Evolutionary conservation across 1,140 invertebrate genomes (phyloP), one percentile per base, ranked within the genome.

Genomic region (Eriosoma lanigerum): DNA sequence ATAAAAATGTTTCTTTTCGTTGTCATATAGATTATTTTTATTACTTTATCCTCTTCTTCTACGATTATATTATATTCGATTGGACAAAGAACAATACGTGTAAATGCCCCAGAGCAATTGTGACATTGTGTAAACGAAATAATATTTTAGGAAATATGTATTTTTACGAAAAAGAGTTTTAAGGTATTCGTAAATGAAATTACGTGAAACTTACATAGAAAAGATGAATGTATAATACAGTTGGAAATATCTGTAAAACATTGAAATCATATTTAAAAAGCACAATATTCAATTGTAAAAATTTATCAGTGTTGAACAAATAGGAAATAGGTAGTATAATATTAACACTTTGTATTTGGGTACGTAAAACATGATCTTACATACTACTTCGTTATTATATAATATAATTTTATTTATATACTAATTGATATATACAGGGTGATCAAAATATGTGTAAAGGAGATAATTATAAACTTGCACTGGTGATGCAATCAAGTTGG

Each of bases 61-160:
- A 24, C 19, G 66, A 8, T 70, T 13, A 50, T 70, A n/a, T 66
- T 26, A 26, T 60, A 70, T 50, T 50, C 24, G 66, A 50, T 19
- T 15, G 32, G 13, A 68, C 17, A 29, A 26, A 68, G 38, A 46
- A 48, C 32, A 48, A 48, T 64, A 64, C n/a, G 62, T 19, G 19
- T 38, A 4, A 68, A 48, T 21, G 38, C 64, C 21, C 64, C 38
- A 9, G 44, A 21, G 13, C 44, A 46, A 46, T 68, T 21, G 64
- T 26, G 13, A n/a, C 21, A 46, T 68, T 21, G 64, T 26, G 38
- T 26, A 46, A 68, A 48, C 21, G 8, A 48, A 68, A 68, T 48
- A 68, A 46, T 46, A 68, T 68, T 24, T 48, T 48, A 9, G 19
- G n/a, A 66, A 44, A 66, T 66, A 66, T 68, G 46, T 68, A 68